These are phyloP conservation scores for Drosophila obscura DNA, from an alignment of 1,140 invertebrate genomes.

Conservation along the genomic window DNA sequence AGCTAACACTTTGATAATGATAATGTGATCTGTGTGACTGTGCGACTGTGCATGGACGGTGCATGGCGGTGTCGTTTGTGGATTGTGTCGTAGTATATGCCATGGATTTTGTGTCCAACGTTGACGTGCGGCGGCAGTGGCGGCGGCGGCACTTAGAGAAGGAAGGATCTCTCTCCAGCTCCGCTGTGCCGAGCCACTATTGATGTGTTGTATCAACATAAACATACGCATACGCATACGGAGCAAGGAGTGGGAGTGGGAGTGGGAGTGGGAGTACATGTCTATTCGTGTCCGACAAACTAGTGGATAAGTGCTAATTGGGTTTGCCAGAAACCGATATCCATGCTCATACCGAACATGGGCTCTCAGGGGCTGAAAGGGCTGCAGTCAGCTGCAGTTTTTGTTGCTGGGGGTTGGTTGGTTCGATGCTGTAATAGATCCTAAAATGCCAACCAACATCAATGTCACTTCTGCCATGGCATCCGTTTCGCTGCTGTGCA, in stretches of 20 bases:
- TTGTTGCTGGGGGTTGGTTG: constrained; percentile 9
- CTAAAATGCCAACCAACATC: constrained; percentile 20
- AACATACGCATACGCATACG: constrained; percentile 24
- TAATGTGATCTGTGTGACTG: constrained; percentile 63
- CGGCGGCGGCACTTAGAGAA: constrained; percentile 29
- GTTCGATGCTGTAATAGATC: constrained; percentile 32
- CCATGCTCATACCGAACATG: constrained; percentile 8
- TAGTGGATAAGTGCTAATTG: constrained; percentile 76
- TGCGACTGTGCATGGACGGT: constrained; percentile 6
- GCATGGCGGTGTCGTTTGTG: constrained; percentile 44
- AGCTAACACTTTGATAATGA: constrained; percentile 74
- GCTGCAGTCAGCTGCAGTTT: constrained; percentile 56
- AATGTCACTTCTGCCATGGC: constrained; percentile 34
- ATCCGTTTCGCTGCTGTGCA: constrained; percentile 9
- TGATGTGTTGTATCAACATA: constrained; percentile 61
- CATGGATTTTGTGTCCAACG: constrained; percentile 8
- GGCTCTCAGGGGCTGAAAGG: constrained; percentile 10
- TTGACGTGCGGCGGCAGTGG: constrained; percentile 50
- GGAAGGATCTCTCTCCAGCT: constrained; percentile 38
- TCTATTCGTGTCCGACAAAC: constrained; percentile 52
- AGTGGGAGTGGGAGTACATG: not conserved
- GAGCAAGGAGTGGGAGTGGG: not conserved
- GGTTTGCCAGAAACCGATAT: constrained; percentile 48
- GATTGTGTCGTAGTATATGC: constrained; percentile 8
- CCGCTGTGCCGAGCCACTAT: not conserved